Percentiles rank a stretch among this genome's conserved stretches.
Conservation (phyloP, 2,888 invertebrate genomes). For the Yponomeuta plumbellus region DNA sequence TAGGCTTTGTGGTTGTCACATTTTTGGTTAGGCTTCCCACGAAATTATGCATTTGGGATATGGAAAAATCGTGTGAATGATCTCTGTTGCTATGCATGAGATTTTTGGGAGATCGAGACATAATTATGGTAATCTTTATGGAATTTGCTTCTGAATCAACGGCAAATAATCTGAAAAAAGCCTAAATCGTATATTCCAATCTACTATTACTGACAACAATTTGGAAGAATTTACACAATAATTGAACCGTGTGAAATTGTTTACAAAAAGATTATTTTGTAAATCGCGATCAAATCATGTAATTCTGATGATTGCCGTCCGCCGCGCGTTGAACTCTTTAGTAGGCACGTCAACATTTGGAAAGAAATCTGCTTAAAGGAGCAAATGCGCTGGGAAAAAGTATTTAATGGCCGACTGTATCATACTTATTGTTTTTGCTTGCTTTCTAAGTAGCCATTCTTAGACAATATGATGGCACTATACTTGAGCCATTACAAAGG, state of each 20-base stretch:
- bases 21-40: constrained; percentile 47
- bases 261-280: constrained; percentile 25
- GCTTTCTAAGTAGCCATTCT: no score
- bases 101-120: constrained; percentile 23
- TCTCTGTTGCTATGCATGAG: constrained; percentile 1
- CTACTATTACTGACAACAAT: not conserved
- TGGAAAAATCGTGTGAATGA: constrained; percentile 1
- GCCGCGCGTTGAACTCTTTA: not conserved
- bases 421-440: no score
- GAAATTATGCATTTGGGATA: constrained; percentile 27
- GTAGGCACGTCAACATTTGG: constrained; percentile 19
- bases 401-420: no score
- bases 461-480: no score
- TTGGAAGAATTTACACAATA: not conserved
- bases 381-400: not conserved
- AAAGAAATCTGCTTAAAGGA: constrained; percentile 18
- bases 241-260: constrained; percentile 28
- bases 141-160: not conserved
- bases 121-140: not conserved
- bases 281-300: constrained; percentile 32
- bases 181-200: no score
- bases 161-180: no score
- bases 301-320: constrained; percentile 34
- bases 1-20: constrained; percentile 33
- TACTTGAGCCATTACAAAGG: no score